Evolutionary conservation across 2,113 vertebrate species (phyloP).

Genomic region (Lonchura striata): DNA sequence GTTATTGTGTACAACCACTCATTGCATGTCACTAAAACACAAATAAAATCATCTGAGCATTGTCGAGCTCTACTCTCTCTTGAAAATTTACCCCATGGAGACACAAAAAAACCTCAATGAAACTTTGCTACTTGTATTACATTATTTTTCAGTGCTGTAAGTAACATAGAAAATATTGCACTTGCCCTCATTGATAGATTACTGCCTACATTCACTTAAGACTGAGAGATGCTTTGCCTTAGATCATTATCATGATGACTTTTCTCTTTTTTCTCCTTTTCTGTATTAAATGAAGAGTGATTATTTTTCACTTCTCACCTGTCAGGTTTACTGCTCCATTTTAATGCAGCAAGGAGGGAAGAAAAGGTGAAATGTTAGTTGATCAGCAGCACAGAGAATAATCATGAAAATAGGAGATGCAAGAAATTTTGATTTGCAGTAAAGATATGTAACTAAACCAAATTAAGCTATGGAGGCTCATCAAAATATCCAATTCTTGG

Average conservation of each 20-base stretch:
- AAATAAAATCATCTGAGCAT: neutral
- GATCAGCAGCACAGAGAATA: constrained; percentile 61
- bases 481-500: constrained; percentile 28
- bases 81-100: neutral
- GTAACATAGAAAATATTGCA: neutral
- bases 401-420: constrained; percentile 55
- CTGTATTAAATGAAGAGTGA: neutral
- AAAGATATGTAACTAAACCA: constrained; percentile 36
- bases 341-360: constrained; percentile 83
- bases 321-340: constrained; percentile 99
- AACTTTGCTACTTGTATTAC: neutral
- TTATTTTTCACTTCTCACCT: constrained; percentile 85
- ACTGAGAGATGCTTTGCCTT: neutral
- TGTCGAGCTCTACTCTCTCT: neutral
- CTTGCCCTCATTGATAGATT: neutral
- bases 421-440: constrained; percentile 23
- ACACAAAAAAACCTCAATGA: neutral
- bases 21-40: neutral
- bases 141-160: neutral
- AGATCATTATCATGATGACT: neutral
- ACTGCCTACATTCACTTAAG: neutral
- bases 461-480: constrained; percentile 43
- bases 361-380: constrained; percentile 82
- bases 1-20: neutral
- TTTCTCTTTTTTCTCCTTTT: neutral